Evolutionary conservation across 2,797 vertebrate genomes (phyloP), one percentile per base, ranked within the genome.

Genomic region (Phoxinus dragarum): DNA sequence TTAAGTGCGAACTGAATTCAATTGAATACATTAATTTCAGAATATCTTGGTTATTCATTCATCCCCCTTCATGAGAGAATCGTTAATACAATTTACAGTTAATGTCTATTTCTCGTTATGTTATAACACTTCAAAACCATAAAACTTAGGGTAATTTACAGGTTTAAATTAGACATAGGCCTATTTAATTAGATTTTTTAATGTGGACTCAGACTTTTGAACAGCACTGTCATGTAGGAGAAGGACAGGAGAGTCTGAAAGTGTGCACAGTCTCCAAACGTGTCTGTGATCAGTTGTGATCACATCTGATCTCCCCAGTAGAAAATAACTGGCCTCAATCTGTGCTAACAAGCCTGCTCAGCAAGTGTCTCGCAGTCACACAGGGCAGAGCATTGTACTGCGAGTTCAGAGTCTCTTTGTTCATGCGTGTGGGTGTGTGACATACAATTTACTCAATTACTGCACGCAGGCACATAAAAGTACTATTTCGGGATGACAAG

Each of bases 281-380:
- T 5, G 38, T 85, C 66, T 84, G 34, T 56, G 75, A 59, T 61
- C 38, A 59, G 52, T 69, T 88, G 66, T 81, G 84, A 84, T 82
- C 84, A 86, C 84, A 82, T 81, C 79, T 87, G 82, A 93, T 92
- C 91, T 92, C 76, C 56, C 88, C 88, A 76, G 90, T 93, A 92
- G 91, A 93, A 94, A 94, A 94, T 92, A 93, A 91, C 91, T 94
- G 94, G 94, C 94, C 94, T 93, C 93, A 93, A 93, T 94, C 93
- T 92, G 86, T 67, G 85, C 84, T 88, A 91, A 89, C 91, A 91
- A 93, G 89, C 87, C 87, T 91, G 92, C 91, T 92, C 91, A 88
- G 85, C 78, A 84, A 87, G 84, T 74, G 82, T 80, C 49, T 71
- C 21, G 64, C 17, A 69, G 54, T 66, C 56, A 74, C 84, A 72